Conservation (phyloP, 2,888 invertebrate genomes). For the Smittia aterrima region DNA sequence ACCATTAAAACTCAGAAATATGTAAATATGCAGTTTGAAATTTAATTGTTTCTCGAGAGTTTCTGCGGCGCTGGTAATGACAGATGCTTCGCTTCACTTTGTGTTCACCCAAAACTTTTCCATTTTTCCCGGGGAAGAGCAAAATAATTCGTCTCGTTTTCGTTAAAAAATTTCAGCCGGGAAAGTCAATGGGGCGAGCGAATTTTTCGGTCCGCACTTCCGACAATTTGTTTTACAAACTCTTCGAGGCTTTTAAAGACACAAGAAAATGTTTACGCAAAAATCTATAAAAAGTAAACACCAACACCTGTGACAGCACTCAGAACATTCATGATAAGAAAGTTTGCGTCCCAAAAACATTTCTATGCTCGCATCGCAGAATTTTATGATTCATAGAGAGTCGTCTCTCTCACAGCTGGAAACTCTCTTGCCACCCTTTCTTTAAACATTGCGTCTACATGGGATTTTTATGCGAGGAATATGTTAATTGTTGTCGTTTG, state of each 20-base stretch:
- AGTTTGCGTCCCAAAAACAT: conserved; percentile 23
- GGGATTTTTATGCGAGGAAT: conserved; percentile 25
- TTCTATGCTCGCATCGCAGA: neutral
- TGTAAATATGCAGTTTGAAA: conserved; percentile 39
- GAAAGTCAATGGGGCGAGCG: neutral
- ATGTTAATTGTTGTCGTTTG: conserved; percentile 34
- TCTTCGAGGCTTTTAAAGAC: neutral
- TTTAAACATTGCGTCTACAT: neutral
- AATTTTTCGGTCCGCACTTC: neutral
- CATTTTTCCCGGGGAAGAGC: neutral
- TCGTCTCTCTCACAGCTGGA: neutral
- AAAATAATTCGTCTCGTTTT: neutral
- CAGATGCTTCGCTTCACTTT: conserved; percentile 33
- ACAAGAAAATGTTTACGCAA: conserved; percentile 22
- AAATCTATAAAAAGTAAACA: conserved; percentile 25
- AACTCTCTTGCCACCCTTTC: neutral
- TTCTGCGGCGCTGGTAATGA: conserved; percentile 38
- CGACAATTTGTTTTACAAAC: neutral
- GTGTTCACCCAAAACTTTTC: conserved; percentile 26
- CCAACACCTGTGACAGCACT: conserved; percentile 36
- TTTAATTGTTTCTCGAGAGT: conserved; percentile 39
- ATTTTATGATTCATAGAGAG: conserved; percentile 11
- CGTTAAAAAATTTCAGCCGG: neutral
- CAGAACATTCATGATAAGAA: neutral
- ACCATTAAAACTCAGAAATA: conserved; percentile 29